A percentile compares a stretch with the other conserved stretches of the same genome.
Evolutionary conservation across 2,113 vertebrate genomes (phyloP).

Genomic region (Lophius piscatorius): DNA sequence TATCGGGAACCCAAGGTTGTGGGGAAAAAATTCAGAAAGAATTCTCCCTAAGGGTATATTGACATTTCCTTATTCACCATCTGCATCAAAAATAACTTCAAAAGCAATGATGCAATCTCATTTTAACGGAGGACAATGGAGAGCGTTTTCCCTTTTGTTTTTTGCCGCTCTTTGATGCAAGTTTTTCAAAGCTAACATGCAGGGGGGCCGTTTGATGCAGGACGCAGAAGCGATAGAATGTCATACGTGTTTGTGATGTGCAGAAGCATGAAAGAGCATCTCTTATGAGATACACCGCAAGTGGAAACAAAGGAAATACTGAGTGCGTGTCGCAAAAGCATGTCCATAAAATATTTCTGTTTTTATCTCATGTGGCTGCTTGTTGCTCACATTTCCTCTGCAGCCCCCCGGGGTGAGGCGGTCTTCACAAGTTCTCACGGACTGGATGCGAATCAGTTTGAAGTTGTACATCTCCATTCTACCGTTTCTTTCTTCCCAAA

Average conservation of each 20-base stretch:
- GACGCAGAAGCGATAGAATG: background rate
- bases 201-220: conserved; percentile 17
- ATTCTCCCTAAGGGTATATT: background rate
- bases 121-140: conserved; percentile 1
- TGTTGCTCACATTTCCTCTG: background rate
- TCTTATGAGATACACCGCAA: conserved; percentile 10
- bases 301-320: background rate
- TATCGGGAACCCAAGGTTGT: conserved; percentile 12
- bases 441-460: conserved; percentile 7
- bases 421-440: conserved; percentile 3
- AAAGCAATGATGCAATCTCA: conserved; percentile 16
- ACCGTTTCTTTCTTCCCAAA: conserved; percentile 1
- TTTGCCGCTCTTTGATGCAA: conserved; percentile 21
- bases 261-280: conserved; percentile 35
- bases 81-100: conserved; percentile 19
- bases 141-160: conserved; percentile 17
- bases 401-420: background rate
- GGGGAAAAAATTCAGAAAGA: background rate
- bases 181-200: conserved; percentile 26
- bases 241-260: conserved; percentile 15
- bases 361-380: conserved; percentile 1
- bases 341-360: background rate
- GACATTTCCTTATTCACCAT: background rate
- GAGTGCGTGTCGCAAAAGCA: background rate
- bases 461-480: background rate